phyloP scores from a whole-genome alignment of 2,888 invertebrate genomes.

The Deroplatys truncata region DNA sequence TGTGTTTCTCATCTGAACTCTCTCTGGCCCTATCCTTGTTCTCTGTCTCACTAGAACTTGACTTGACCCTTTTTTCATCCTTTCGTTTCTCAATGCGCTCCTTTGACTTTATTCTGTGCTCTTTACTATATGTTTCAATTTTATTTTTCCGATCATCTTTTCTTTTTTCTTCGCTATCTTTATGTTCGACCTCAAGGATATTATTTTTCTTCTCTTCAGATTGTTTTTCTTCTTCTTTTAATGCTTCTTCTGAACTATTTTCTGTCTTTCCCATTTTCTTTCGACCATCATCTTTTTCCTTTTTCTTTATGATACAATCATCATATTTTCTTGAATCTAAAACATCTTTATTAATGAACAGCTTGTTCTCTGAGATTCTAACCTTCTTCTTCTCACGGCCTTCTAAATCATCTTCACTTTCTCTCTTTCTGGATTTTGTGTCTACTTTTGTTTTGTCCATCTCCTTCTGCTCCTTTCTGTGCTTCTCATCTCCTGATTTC shows the following conservation, averaged over 20 bases:
- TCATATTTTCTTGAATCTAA: background rate
- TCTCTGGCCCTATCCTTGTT: constrained; percentile 19
- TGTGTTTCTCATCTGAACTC: constrained; percentile 16
- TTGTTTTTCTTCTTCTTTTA: background rate
- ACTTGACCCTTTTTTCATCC: constrained; percentile 10
- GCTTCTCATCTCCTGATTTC: constrained; percentile 11
- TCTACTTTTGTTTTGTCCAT: constrained; percentile 10
- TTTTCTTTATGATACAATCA: background rate
- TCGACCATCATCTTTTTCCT: constrained; percentile 15
- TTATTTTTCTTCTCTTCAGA: background rate
- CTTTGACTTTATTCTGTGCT: background rate
- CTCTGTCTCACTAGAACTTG: background rate
- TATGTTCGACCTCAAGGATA: background rate
- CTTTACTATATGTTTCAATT: background rate
- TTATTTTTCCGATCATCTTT: constrained; percentile 1
- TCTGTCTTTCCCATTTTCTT: background rate
- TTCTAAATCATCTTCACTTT: constrained; percentile 11
- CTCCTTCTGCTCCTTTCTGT: constrained; percentile 25
- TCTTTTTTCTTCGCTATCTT: constrained; percentile 8
- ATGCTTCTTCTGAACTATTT: background rate
- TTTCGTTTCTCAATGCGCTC: background rate
- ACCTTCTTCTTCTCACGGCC: constrained; percentile 3
- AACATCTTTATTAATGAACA: background rate
- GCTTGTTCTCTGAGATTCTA: background rate
- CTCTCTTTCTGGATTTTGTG: constrained; percentile 4